phyloP scores from a whole-genome alignment of 2,797 vertebrate genomes.

The Myripristis murdjan region DNA sequence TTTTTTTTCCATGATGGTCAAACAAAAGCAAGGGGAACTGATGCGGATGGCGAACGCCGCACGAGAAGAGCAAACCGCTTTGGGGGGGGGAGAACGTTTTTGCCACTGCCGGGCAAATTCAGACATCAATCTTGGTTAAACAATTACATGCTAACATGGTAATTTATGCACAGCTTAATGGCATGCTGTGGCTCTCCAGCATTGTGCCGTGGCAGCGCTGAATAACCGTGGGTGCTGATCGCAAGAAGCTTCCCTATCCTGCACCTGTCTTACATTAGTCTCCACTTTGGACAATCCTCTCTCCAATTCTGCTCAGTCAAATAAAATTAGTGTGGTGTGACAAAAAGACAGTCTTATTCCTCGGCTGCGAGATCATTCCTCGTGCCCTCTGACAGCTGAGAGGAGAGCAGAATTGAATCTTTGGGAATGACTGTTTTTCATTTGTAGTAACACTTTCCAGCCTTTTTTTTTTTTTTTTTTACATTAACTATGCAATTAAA shows the following conservation, averaged over 20 bases:
- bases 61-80: constrained; percentile 25
- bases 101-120: constrained; percentile 46
- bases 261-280: constrained; percentile 51
- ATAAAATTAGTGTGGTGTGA: constrained; percentile 26
- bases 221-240: background rate
- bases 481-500: too few relatives aligned
- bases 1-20: constrained; percentile 10
- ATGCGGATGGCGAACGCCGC: constrained; percentile 14
- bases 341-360: constrained; percentile 4
- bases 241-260: constrained; percentile 13
- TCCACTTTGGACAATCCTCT: constrained; percentile 49
- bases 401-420: background rate
- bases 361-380: constrained; percentile 13
- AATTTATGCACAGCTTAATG: constrained; percentile 65
- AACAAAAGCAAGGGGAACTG: background rate
- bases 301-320: constrained; percentile 47
- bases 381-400: background rate
- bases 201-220: background rate
- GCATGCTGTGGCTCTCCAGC: constrained; percentile 22
- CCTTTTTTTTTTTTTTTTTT: too few relatives aligned
- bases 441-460: background rate
- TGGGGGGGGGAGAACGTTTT: constrained; percentile 13
- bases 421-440: constrained; percentile 9
- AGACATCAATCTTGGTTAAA: constrained; percentile 78
- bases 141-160: constrained; percentile 61